These are phyloP conservation scores for Pterobdella sp. DNA, from an alignment of 2,888 invertebrate species.

Conservation along the genomic window DNA sequence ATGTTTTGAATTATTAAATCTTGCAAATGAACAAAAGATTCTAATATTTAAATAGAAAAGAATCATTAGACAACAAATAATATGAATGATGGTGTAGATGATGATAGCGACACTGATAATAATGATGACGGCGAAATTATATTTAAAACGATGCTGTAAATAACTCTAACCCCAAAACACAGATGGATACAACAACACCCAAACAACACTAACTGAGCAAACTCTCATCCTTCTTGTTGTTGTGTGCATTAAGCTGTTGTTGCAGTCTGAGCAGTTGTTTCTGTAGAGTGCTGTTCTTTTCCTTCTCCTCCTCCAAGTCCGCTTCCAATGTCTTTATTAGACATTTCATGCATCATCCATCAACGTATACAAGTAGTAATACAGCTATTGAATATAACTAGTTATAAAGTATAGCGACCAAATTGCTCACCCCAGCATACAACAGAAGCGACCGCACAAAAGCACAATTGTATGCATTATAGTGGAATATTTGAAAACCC, in stretches of 20 bases:
- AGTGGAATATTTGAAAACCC: neutral
- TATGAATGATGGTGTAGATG: too few species aligned
- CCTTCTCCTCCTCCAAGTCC: constrained; percentile 97
- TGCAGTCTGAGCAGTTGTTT: constrained; percentile 98
- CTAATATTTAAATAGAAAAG: too few species aligned
- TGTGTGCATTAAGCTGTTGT: constrained; percentile 56
- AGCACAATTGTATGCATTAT: neutral
- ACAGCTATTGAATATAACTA: neutral
- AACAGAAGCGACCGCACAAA: neutral
- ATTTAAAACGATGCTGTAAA: too few species aligned
- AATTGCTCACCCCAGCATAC: neutral
- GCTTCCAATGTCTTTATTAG: constrained; percentile 75
- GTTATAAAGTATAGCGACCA: neutral
- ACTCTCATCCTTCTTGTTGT: constrained; percentile 12
- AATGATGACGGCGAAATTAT: too few species aligned
- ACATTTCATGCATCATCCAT: too few species aligned
- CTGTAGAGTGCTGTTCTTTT: constrained; percentile 95
- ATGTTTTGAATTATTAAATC: too few species aligned
- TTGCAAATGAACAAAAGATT: too few species aligned
- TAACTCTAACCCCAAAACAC: neutral
- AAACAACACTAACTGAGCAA: neutral
- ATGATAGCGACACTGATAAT: too few species aligned
- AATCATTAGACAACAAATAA: too few species aligned
- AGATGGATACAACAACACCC: neutral
- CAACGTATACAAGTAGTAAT: too few species aligned